A percentile compares a stretch with the other conserved stretches of the same genome.
Evolutionary conservation across 2,113 vertebrate genomes (phyloP).

Genomic region (Opisthocomus hoazin): DNA sequence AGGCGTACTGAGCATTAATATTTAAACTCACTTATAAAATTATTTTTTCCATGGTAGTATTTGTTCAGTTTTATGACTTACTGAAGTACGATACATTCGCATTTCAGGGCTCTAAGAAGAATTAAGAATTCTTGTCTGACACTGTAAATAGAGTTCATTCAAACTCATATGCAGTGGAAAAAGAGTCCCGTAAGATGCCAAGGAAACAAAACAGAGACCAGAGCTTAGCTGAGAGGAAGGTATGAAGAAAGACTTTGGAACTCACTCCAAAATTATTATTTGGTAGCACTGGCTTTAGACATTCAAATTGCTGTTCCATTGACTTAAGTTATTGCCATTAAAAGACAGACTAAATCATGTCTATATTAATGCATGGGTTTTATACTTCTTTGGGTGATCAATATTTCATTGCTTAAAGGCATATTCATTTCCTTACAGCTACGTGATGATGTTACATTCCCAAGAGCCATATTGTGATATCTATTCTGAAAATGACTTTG

Average conservation of each 20-base stretch:
- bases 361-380: neutral
- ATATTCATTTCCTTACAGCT: neutral
- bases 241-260: neutral
- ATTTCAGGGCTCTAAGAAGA: constrained; percentile 5
- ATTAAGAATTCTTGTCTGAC: constrained; percentile 3
- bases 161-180: neutral
- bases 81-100: neutral
- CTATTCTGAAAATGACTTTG: neutral
- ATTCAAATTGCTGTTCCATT: neutral
- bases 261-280: neutral
- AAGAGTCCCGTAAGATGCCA: neutral
- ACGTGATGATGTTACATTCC: neutral
- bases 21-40: constrained; percentile 56
- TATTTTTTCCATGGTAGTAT: constrained; percentile 36
- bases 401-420: neutral
- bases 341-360: neutral
- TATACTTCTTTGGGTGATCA: neutral
- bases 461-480: neutral
- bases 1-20: constrained; percentile 41
- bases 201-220: neutral
- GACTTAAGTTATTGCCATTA: neutral
- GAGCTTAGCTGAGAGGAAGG: neutral
- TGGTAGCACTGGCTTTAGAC: neutral
- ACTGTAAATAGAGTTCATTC: neutral
- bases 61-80: constrained; percentile 56